A percentile compares a stretch with the other conserved stretches of the same genome.
These are phyloP conservation scores for Listronotus bonariensis DNA, from an alignment of 1,140 invertebrate genomes.

Conservation along the genomic window DNA sequence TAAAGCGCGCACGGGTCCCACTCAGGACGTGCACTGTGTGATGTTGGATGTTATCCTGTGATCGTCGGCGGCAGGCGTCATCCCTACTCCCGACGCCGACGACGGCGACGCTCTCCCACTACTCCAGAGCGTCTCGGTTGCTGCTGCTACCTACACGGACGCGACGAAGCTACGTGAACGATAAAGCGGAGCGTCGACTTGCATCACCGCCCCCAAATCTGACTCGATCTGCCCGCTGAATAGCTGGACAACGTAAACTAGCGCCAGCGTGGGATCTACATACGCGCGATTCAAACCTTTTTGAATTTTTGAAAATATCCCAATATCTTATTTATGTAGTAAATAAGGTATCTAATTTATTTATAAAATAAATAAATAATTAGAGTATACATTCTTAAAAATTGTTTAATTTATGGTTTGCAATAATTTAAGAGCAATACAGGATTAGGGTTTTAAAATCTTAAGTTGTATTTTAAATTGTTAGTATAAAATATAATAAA, in stretches of 20 bases:
- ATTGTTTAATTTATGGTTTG: too few species aligned
- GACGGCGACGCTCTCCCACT: constrained; percentile 33
- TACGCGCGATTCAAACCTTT: not conserved
- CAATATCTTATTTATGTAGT: too few species aligned
- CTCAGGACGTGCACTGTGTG: constrained; percentile 39
- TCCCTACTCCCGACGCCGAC: constrained; percentile 52
- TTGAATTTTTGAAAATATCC: not conserved
- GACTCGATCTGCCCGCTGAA: constrained; percentile 16
- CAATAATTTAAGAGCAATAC: too few species aligned
- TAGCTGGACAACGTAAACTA: not conserved
- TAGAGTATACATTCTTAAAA: too few species aligned
- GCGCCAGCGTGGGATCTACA: not conserved
- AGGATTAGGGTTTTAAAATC: too few species aligned
- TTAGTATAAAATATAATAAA: too few species aligned
- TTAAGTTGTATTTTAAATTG: too few species aligned
- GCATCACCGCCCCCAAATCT: constrained; percentile 42
- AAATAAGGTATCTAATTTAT: too few species aligned
- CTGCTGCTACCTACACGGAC: constrained; percentile 47
- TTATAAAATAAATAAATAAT: too few species aligned
- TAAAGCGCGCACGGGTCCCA: constrained; percentile 45
- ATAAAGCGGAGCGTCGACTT: constrained; percentile 25
- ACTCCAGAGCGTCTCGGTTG: constrained; percentile 18
- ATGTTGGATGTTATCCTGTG: constrained; percentile 51
- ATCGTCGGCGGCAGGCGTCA: constrained; percentile 54
- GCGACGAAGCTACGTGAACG: constrained; percentile 19